phyloP scores from a whole-genome alignment of 2,113 vertebrate species.

The Callopanchax toddi region DNA sequence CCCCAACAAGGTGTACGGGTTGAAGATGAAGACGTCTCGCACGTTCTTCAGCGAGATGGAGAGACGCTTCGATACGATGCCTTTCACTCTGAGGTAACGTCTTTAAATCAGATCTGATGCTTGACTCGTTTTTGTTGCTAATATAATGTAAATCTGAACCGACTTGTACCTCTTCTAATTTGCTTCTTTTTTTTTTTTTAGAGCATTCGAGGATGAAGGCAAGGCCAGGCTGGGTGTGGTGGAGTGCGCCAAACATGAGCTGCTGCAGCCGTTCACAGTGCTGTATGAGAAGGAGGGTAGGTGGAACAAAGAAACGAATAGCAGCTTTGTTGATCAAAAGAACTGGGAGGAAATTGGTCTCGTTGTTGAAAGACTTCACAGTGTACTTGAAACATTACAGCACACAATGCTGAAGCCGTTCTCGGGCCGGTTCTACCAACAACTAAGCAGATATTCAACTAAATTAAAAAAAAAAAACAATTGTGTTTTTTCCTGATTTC shows the following conservation, averaged over 20 bases:
- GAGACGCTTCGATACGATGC: conserved; percentile 95
- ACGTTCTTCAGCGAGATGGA: conserved; percentile 98
- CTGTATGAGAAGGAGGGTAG: conserved; percentile 97
- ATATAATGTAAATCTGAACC: not conserved
- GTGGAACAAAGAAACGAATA: conserved; percentile 22
- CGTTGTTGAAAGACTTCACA: too few species aligned
- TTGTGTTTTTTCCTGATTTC: too few species aligned
- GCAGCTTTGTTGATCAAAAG: too few species aligned
- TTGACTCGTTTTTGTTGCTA: too few species aligned
- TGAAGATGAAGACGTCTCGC: conserved; percentile 99
- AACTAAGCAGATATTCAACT: too few species aligned
- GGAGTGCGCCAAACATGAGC: conserved; percentile 96
- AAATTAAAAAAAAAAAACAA: too few species aligned
- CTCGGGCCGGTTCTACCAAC: too few species aligned
- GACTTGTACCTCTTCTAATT: not conserved
- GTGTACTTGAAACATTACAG: too few species aligned
- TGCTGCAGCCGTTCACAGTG: conserved; percentile 95
- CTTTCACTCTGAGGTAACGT: conserved; percentile 92
- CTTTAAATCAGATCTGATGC: not conserved
- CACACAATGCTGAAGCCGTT: too few species aligned
- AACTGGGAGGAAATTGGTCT: too few species aligned
- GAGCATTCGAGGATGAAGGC: conserved; percentile 95
- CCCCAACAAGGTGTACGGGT: conserved; percentile 94
- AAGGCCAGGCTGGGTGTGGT: conserved; percentile 95
- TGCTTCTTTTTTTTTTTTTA: conserved; percentile 43